Conservation (phyloP, 2,888 invertebrate species). For the Drosophila neoperkinsi region DNA sequence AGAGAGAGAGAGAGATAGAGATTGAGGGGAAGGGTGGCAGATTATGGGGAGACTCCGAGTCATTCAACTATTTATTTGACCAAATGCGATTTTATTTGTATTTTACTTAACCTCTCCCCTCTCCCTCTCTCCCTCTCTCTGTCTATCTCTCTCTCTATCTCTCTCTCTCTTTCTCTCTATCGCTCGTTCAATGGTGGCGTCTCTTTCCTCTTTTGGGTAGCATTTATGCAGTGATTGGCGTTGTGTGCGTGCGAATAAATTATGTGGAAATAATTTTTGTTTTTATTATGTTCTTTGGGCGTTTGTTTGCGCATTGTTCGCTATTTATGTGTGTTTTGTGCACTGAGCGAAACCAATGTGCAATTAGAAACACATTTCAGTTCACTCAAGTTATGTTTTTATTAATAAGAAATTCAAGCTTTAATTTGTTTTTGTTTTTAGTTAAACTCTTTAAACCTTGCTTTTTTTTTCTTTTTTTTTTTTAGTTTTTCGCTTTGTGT, state of each 20-base stretch:
- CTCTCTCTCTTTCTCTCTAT: neutral
- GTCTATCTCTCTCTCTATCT: neutral
- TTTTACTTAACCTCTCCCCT: neutral
- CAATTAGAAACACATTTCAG: neutral
- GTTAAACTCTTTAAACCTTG: neutral
- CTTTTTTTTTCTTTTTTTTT: neutral
- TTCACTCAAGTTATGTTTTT: neutral
- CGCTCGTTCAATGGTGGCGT: conserved; percentile 6
- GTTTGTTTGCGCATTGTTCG: conserved; percentile 41
- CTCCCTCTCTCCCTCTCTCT: neutral
- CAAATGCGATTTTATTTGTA: conserved; percentile 5
- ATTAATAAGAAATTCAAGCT: neutral
- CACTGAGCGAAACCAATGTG: conserved; percentile 43
- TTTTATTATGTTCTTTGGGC: conserved; percentile 42
- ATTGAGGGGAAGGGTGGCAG: neutral
- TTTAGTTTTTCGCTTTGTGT: conserved; percentile 28
- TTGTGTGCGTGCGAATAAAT: conserved; percentile 67
- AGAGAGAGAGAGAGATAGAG: neutral
- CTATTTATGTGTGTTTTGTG: conserved; percentile 34
- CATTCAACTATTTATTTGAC: conserved; percentile 10
- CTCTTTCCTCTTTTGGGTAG: neutral
- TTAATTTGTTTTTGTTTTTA: neutral
- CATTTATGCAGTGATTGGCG: conserved; percentile 48
- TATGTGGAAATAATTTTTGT: conserved; percentile 68
- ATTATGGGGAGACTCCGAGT: conserved; percentile 7